Conservation (phyloP, 1,140 invertebrate species). For the Belonocnema kinseyi region DNA sequence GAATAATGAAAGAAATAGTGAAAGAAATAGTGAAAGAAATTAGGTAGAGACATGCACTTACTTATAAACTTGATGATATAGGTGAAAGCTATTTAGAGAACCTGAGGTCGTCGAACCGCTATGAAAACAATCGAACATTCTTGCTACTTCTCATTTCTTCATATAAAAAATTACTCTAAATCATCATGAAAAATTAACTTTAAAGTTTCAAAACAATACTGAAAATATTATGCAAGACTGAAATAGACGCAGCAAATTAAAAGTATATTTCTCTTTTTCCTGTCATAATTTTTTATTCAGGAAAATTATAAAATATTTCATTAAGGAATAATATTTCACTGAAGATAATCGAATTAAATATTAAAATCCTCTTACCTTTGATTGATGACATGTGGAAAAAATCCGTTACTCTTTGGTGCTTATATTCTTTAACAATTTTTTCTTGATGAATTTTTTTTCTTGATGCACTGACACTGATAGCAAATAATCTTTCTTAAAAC, state of each 20-base stretch:
- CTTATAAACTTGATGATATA: slow-evolving; percentile 7
- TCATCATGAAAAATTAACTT: too few species aligned
- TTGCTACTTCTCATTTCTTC: neutral
- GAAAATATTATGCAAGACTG: too few species aligned
- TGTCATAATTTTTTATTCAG: too few species aligned
- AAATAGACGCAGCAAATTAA: too few species aligned
- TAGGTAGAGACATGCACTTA: neutral
- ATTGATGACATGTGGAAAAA: neutral
- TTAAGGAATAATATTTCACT: too few species aligned
- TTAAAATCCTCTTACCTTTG: neutral
- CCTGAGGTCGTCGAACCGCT: slow-evolving; percentile 15
- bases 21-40: slow-evolving; percentile 14
- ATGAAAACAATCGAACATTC: slow-evolving; percentile 12
- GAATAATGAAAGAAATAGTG: neutral
- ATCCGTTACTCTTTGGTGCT: neutral
- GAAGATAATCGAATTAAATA: too few species aligned
- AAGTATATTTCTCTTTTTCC: too few species aligned
- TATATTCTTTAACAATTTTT: neutral
- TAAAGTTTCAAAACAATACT: too few species aligned
- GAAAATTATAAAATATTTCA: too few species aligned
- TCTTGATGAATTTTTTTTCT: neutral
- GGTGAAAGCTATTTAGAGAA: slow-evolving; percentile 15
- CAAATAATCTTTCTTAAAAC: neutral
- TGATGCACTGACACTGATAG: neutral
- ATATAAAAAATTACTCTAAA: neutral